A percentile compares a stretch with the other conserved stretches of the same genome.
These are phyloP conservation scores for Candidula unifasciata DNA, from an alignment of 2,888 invertebrate species.

Conservation along the genomic window DNA sequence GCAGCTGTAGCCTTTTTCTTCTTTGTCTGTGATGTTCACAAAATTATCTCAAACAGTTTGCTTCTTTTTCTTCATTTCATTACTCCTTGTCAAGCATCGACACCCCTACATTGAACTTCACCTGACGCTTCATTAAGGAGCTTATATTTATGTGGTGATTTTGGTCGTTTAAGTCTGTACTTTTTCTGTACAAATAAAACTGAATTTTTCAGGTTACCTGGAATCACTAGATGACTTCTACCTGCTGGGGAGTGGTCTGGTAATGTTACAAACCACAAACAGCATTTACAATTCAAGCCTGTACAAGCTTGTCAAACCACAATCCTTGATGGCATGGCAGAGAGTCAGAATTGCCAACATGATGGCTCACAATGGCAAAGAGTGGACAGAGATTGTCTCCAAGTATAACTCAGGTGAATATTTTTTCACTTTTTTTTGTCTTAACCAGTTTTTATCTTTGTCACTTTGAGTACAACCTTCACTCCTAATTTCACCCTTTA, in stretches of 20 bases:
- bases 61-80: too few species aligned
- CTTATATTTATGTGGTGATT: too few species aligned
- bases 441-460: too few species aligned
- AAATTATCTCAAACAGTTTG: too few species aligned
- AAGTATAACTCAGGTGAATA: constrained; percentile 72
- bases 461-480: too few species aligned
- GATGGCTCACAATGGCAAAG: constrained; percentile 72
- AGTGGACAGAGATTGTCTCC: constrained; percentile 71
- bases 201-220: constrained; percentile 72
- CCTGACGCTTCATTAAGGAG: too few species aligned
- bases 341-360: constrained; percentile 75
- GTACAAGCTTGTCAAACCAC: constrained; percentile 66
- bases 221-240: constrained; percentile 77
- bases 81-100: too few species aligned
- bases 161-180: background rate
- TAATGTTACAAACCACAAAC: constrained; percentile 76
- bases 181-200: background rate
- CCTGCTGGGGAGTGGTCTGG: constrained; percentile 69
- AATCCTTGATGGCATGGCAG: constrained; percentile 75
- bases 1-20: too few species aligned
- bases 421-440: background rate
- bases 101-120: too few species aligned
- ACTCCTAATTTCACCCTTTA: too few species aligned
- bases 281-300: constrained; percentile 71
- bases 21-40: too few species aligned